A percentile compares a stretch with the other conserved stretches of the same genome.
These are phyloP conservation scores for Drosophila equinoxialis DNA, from an alignment of 1,140 invertebrate species.

Conservation along the genomic window DNA sequence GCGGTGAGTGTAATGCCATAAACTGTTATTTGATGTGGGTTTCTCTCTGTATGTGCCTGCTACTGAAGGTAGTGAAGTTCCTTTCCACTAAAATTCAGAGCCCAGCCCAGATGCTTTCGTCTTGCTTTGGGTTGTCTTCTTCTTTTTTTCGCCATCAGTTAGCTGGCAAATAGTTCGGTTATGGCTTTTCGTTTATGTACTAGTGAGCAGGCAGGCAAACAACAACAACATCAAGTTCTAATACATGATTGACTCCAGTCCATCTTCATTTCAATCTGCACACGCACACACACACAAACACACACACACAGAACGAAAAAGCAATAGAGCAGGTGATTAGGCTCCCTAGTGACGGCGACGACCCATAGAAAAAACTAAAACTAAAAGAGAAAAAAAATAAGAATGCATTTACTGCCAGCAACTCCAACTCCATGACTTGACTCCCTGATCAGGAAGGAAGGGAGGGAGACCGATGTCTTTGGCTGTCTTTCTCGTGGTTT, in stretches of 20 bases:
- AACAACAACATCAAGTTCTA: neutral
- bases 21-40: constrained; percentile 77
- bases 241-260: constrained; percentile 4
- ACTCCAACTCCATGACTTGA: too few relatives aligned
- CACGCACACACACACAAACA: neutral
- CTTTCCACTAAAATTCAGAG: neutral
- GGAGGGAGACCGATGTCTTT: too few relatives aligned
- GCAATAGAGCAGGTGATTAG: constrained; percentile 33
- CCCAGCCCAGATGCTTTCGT: constrained; percentile 34
- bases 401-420: too few relatives aligned
- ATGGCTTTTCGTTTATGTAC: constrained; percentile 8
- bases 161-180: constrained; percentile 8
- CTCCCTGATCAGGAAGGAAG: too few relatives aligned
- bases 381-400: too few relatives aligned
- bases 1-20: constrained; percentile 64
- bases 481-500: neutral
- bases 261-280: constrained; percentile 4
- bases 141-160: too few relatives aligned
- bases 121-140: neutral
- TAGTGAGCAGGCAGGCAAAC: neutral
- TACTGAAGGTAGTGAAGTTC: neutral
- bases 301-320: neutral
- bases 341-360: neutral
- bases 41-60: constrained; percentile 8
- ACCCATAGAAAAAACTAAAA: too few relatives aligned